Evolutionary conservation across 2,888 invertebrate species (phyloP), one percentile per base, ranked within the genome.

Genomic region (Drosophila anomalata): DNA sequence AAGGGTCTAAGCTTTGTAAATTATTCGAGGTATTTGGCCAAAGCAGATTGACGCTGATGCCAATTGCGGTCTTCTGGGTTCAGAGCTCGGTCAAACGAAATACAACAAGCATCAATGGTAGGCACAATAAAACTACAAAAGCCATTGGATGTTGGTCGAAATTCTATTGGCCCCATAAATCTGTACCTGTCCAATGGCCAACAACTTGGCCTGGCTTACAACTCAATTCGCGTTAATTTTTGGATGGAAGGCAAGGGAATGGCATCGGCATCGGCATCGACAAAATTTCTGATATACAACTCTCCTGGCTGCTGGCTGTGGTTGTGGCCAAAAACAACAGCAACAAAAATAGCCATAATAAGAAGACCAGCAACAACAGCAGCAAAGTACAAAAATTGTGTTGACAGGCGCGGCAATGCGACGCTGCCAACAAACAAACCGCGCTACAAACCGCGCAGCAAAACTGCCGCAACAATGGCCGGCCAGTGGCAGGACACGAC

Each of bases 391-490:
- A 76, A 76, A 79, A 68, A 85, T 83, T 76, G 88, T 83, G 82
- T 83, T 83, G 82, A 83, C 88, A 83, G 82, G 69, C 66, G 73
- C 78, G 80, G 78, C 80, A 79, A 86, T 86, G 82, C 72, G 75
- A 67, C 80, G 86, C 77, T 75, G 67, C 81, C 81, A 87, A 83
- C 86, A 88, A 88, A 83, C 82, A 87, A 87, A 83, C 82, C 82
- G 78, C 82, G 80, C 55, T 86, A 83, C 83, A 88, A 74, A 84
- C 78, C 88, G 46, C 88, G 78, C 88, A 79, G 86, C 88, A 83
- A 88, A 83, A 88, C 73, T 70, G 88, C 55, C 76, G 57, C 61
- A 83, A 86, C 84, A 86, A 87, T 77, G 80, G 51, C 58, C 12
- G n/a, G 36, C 5, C 33, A 33, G 14, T 11, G 44, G 36, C 41